These are phyloP conservation scores for Agrochola lota DNA, from an alignment of 2,888 invertebrate species.

Conservation along the genomic window DNA sequence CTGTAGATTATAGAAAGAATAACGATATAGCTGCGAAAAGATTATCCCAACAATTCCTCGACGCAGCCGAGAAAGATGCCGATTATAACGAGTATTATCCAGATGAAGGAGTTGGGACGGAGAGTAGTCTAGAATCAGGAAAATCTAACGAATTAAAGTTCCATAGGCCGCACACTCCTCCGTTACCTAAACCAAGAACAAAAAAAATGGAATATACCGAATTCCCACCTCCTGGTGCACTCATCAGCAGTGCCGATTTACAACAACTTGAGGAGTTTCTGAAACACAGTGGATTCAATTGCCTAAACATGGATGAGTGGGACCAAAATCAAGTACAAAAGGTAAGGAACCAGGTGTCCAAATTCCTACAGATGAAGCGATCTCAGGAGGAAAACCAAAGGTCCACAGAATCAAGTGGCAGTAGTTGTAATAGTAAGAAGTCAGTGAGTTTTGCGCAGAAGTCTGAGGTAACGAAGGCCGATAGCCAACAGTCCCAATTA, in stretches of 20 bases:
- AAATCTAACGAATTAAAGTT: conserved; percentile 90
- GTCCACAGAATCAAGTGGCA: conserved; percentile 90
- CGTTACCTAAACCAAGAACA: conserved; percentile 87
- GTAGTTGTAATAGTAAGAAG: conserved; percentile 92
- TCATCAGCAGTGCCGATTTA: conserved; percentile 91
- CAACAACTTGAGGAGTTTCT: conserved; percentile 93
- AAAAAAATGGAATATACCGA: conserved; percentile 88
- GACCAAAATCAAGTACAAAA: conserved; percentile 93
- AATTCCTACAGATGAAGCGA: conserved; percentile 93
- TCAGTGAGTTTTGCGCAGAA: conserved; percentile 94
- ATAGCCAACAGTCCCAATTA: conserved; percentile 84
- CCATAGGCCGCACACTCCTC: conserved; percentile 89
- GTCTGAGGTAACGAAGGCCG: conserved; percentile 81
- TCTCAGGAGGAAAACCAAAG: conserved; percentile 92
- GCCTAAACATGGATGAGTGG: conserved; percentile 92
- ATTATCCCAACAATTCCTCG: conserved; percentile 88
- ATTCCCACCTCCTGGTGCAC: conserved; percentile 87
- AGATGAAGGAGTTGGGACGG: conserved; percentile 92
- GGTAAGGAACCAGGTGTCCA: conserved; percentile 93
- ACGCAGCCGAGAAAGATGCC: conserved; percentile 89
- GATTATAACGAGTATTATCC: conserved; percentile 90
- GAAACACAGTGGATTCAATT: conserved; percentile 93
- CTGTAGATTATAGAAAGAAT: conserved; percentile 87
- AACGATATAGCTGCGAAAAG: conserved; percentile 89
- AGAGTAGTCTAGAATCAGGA: conserved; percentile 90